These are phyloP conservation scores for Okamejei kenojei DNA, from an alignment of 2,797 vertebrate genomes.

Conservation along the genomic window DNA sequence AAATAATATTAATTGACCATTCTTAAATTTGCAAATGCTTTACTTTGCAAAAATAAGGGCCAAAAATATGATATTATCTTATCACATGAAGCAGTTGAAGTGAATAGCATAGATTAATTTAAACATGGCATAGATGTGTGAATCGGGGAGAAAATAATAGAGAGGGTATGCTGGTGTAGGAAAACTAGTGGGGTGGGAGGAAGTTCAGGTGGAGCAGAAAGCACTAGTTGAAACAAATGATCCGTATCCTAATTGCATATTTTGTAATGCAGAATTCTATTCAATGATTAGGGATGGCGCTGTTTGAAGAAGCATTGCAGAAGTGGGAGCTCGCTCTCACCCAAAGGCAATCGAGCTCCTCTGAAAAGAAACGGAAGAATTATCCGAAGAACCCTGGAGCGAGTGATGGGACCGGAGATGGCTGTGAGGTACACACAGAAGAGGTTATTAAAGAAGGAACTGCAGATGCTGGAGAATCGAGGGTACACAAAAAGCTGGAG, in stretches of 20 bases:
- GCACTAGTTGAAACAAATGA: background rate
- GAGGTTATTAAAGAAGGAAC: too few species aligned
- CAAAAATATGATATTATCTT: background rate
- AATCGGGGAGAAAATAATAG: background rate
- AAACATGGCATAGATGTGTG: too few species aligned
- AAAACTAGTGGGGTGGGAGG: background rate
- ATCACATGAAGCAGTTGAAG: background rate
- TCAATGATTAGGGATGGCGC: conserved; percentile 76
- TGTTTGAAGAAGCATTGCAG: conserved; percentile 90
- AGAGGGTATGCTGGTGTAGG: background rate
- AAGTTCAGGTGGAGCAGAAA: background rate
- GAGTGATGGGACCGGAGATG: background rate
- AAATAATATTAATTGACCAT: background rate
- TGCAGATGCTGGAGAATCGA: too few species aligned
- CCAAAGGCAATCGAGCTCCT: conserved; percentile 66
- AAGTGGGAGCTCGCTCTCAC: conserved; percentile 94
- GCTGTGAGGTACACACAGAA: background rate
- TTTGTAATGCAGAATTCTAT: background rate
- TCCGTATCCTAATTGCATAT: background rate
- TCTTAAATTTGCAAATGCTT: conserved; percentile 29
- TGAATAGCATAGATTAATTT: background rate
- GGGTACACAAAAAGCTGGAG: too few species aligned
- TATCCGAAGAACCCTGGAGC: conserved; percentile 49
- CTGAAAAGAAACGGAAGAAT: conserved; percentile 53
- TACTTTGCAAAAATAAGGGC: background rate